A percentile compares a stretch with the other conserved stretches of the same genome.
Evolutionary conservation across 2,113 vertebrate species (phyloP).

Genomic region (Nothoprocta perdicaria): DNA sequence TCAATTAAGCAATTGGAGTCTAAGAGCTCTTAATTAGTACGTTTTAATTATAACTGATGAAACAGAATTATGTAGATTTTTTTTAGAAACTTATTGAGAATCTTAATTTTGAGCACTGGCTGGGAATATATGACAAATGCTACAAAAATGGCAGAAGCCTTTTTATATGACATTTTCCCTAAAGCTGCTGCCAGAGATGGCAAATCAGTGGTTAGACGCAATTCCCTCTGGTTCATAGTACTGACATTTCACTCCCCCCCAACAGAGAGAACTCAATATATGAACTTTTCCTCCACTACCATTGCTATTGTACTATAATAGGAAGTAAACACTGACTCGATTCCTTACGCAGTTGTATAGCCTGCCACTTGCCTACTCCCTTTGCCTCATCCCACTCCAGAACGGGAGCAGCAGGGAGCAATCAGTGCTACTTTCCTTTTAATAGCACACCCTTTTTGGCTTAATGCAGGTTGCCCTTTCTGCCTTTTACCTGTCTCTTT

Average conservation of each 20-base stretch:
- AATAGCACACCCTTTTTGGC: not conserved
- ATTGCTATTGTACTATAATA: not conserved
- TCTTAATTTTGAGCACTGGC: not conserved
- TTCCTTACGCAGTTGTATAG: not conserved
- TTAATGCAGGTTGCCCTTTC: not conserved
- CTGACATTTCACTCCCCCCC: not conserved
- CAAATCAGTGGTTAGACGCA: not conserved
- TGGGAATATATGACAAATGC: not conserved
- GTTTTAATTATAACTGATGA: slow-evolving; percentile 38
- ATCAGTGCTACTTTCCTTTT: not conserved
- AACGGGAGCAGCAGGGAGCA: not conserved
- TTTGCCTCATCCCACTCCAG: not conserved
- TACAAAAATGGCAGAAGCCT: not conserved
- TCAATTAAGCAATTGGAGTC: slow-evolving; percentile 21
- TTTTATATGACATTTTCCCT: not conserved
- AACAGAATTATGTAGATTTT: not conserved
- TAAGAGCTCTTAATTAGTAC: slow-evolving; percentile 43
- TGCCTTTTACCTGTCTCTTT: slow-evolving; percentile 11
- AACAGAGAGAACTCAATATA: not conserved
- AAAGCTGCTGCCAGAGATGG: not conserved
- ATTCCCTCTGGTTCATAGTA: not conserved
- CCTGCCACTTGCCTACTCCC: not conserved
- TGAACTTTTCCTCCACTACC: not conserved
- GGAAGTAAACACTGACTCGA: not conserved
- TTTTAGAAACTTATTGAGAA: not conserved